phyloP scores from a whole-genome alignment of 2,888 invertebrate species.

The Tenthredo notha region DNA sequence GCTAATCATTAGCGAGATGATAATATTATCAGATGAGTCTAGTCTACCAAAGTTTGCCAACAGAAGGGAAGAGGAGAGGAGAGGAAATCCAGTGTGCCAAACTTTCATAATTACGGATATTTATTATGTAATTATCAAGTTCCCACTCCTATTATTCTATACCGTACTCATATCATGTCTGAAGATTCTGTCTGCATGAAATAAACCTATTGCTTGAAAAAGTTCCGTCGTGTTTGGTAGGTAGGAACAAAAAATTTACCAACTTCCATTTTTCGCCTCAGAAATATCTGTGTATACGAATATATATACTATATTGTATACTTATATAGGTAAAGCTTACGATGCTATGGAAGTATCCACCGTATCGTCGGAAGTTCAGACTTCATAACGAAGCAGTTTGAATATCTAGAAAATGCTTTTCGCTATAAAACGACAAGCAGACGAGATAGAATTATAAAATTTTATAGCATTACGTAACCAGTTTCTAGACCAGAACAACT shows the following conservation, averaged over 20 bases:
- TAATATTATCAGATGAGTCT: constrained; percentile 43
- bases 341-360: constrained; percentile 4
- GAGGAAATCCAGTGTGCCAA: constrained; percentile 21
- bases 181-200: background rate
- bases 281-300: background rate
- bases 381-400: constrained; percentile 24
- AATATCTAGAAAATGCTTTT: constrained; percentile 22
- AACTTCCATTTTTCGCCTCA: background rate
- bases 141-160: background rate
- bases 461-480: background rate
- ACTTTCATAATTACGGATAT: constrained; percentile 40
- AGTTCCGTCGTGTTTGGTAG: background rate
- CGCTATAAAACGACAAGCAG: background rate
- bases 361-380: constrained; percentile 24
- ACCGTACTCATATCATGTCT: background rate
- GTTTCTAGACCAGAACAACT: background rate
- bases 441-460: background rate
- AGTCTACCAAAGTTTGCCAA: constrained; percentile 33
- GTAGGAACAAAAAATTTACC: constrained; percentile 22
- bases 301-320: background rate
- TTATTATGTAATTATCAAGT: constrained; percentile 43
- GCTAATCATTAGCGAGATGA: constrained; percentile 39
- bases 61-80: background rate
- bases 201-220: constrained; percentile 13
- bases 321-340: background rate